phyloP scores from a whole-genome alignment of 2,113 vertebrate species.

The Lepus americanus region DNA sequence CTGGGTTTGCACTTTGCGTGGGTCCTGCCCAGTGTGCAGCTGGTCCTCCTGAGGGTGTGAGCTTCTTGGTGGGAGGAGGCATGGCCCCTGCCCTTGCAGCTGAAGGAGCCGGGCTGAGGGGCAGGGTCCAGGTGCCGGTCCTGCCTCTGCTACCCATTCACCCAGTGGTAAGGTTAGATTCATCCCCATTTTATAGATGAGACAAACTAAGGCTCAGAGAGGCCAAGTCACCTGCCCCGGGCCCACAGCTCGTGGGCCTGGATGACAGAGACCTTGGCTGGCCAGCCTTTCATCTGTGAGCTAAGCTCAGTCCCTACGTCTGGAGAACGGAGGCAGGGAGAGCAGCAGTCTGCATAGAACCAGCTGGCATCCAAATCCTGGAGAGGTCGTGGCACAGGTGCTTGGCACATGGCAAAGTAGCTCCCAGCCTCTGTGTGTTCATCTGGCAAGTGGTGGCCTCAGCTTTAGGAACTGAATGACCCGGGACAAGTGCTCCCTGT shows the following conservation, averaged over 20 bases:
- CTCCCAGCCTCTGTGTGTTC: not conserved
- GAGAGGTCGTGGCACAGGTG: not conserved
- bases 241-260: not conserved
- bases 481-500: not conserved
- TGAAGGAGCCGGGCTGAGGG: too few species aligned
- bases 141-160: fast-evolving
- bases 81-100: too few species aligned
- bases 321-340: not conserved
- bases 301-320: not conserved
- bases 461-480: not conserved
- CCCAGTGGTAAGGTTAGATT: not conserved
- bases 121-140: not conserved
- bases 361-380: fast-evolving
- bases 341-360: not conserved
- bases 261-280: not conserved
- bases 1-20: fast-evolving
- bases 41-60: not conserved
- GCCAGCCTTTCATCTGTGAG: not conserved
- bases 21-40: fast-evolving
- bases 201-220: not conserved
- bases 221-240: not conserved
- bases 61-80: not conserved
- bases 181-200: not conserved
- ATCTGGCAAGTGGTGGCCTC: not conserved
- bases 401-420: not conserved